Evolutionary conservation across 2,113 vertebrate genomes (phyloP), one percentile per base, ranked within the genome.

Genomic region (Apeltes quadracus): DNA sequence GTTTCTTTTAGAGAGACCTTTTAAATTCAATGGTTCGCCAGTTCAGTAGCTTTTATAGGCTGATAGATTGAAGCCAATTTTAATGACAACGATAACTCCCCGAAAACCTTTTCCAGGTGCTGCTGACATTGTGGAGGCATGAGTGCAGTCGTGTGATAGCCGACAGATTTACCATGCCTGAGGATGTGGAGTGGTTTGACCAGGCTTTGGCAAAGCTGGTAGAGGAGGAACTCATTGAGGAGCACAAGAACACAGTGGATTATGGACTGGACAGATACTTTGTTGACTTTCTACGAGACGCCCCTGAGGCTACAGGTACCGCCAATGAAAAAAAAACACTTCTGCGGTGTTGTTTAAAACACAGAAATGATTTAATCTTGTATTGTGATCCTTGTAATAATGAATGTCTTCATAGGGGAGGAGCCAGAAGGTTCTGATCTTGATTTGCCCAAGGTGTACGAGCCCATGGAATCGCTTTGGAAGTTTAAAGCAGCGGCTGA

Each of bases 101-200:
- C 22, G 16, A 27, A 16, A 9, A 27, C 8, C 12, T 56, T 67
- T 73, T 64, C n/a, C 84, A 99, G 97, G 84, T 92, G 1, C 79
- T 98, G 64, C 75, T 98, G 72, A 86, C 82, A 29, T 82, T 99
- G 44, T 98, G 97, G 97, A 98, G 97, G 51, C 97, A 99, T 1
- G 98, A 99, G 82, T 98, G 96, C 55, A 97, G 96, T 53, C 89
- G 96, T 25, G 97, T 98, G 62, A 95, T 99, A 79, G 95, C 97
- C 0, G 97, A 99, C 88, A 95, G 97, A 50, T 98, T 99, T 72
- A 97, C 95, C 0, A 92, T 84, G 36, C 78, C 91, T 0, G 92
- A 94, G 1, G 98, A 99, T 12, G 92, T 95, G 58, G 80, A 83
- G 29, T 99, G 98, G 97, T 98, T 99, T 89, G 94, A 98, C 34